Evolutionary conservation across 2,888 invertebrate genomes (phyloP).

Genomic region (Piscicola geometra): DNA sequence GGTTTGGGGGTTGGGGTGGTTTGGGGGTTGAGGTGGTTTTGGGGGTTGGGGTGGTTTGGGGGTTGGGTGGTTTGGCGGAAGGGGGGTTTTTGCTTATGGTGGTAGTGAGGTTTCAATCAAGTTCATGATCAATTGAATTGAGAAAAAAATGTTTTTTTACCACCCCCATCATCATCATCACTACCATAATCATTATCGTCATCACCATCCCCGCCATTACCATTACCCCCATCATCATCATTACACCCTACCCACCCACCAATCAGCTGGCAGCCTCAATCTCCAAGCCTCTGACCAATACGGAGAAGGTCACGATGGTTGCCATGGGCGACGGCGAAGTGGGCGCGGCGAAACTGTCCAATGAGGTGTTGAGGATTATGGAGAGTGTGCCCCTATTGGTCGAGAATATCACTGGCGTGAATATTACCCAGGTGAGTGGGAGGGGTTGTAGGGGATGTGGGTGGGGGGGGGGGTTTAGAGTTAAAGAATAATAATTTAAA

Average conservation of each 20-base stretch:
- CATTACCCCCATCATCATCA: too few relatives aligned
- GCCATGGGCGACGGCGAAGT: slow-evolving; percentile 80
- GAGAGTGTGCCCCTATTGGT: slow-evolving; percentile 85
- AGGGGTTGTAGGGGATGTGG: not conserved
- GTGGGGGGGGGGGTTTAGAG: too few relatives aligned
- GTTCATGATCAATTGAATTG: too few relatives aligned
- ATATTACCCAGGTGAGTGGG: slow-evolving; percentile 62
- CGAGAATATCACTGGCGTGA: slow-evolving; percentile 85
- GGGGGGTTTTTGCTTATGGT: not conserved
- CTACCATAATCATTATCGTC: too few relatives aligned
- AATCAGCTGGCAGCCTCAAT: slow-evolving; percentile 95
- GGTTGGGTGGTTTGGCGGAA: not conserved
- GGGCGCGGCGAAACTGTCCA: slow-evolving; percentile 88
- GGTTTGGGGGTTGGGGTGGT: not conserved
- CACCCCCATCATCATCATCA: too few relatives aligned
- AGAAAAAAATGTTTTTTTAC: too few relatives aligned
- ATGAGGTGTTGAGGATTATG: slow-evolving; percentile 87
- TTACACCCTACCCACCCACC: too few relatives aligned
- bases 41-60: not conserved
- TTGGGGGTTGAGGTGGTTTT: not conserved
- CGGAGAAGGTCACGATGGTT: slow-evolving; percentile 93
- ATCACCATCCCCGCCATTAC: too few relatives aligned
- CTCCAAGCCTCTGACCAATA: slow-evolving; percentile 86
- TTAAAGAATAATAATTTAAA: not conserved
- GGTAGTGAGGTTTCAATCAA: not conserved